Evolutionary conservation across 2,888 invertebrate genomes (phyloP), one percentile per base, ranked within the genome.

Genomic region (Eupithecia insigniata): DNA sequence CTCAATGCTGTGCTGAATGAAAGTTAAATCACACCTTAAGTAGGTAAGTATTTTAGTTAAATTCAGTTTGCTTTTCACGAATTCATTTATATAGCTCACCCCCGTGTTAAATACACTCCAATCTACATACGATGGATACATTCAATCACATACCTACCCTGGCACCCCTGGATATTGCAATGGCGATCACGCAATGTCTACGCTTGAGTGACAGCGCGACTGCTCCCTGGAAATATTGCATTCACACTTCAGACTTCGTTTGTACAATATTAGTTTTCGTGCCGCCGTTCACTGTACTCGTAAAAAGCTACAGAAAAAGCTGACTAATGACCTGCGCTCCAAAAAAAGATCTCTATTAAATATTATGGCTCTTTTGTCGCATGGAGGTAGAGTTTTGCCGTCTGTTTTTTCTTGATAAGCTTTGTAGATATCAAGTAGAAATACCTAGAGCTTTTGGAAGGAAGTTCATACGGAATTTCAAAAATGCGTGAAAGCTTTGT

Each of bases 151-250:
- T 67, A 69, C 71, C 66, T 71, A 74, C 79, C 78, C 79, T 28
- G 43, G 71, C 66, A 78, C 69, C 80, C 64, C 36, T 64, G 62
- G 72, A 83, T 82, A 88, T 87, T 87, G 87, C 87, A 82, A 87
- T 87, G 87, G 83, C 82, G 85, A 86, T 88, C 89, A 89, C 89
- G 87, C 86, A 87, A 86, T 76, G 79, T 76, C 69, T 69, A 80
- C 82, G 82, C 79, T 79, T 87, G 89, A 89, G 82, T 88, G 91
- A 89, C 90, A 87, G 84, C 79, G 71, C 79, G 86, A 89, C 87
- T 86, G 82, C 77, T 79, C 78, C 79, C 81, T 82, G 83, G 82
- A 86, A 88, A 87, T 88, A 88, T 88, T 88, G 85, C 86, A 86
- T 84, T 85, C 84, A 79, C 79, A 80, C 79, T 79, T 79, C 81